Percentiles rank a stretch among this genome's conserved stretches.
These are phyloP conservation scores for Rhorus exstirpatorius DNA, from an alignment of 2,888 invertebrate genomes.

Conservation along the genomic window DNA sequence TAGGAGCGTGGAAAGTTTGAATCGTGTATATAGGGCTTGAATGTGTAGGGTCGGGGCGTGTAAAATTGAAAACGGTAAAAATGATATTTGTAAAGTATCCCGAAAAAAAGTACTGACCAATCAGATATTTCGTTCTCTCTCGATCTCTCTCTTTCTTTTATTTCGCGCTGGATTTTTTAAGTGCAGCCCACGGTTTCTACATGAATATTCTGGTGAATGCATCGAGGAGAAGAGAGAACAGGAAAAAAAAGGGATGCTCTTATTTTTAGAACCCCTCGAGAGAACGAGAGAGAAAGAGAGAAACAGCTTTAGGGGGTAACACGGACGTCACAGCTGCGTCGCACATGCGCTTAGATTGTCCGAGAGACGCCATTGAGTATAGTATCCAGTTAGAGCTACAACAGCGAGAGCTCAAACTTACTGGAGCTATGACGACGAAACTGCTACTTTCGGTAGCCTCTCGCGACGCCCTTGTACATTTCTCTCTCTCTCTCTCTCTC, in stretches of 20 bases:
- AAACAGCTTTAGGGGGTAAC: constrained; percentile 63
- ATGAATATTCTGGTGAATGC: constrained; percentile 40
- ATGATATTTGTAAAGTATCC: no score
- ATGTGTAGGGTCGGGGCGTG: no score
- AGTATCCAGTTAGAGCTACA: constrained; percentile 72
- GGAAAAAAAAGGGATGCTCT: constrained; percentile 67
- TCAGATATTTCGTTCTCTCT: neutral
- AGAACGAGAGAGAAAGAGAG: constrained; percentile 35
- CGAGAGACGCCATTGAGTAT: constrained; percentile 77
- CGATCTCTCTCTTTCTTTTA: neutral
- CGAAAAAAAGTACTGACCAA: neutral
- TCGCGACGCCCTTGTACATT: constrained; percentile 49
- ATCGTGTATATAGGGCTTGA: no score
- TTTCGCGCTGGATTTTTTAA: constrained; percentile 42
- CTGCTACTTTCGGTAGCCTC: constrained; percentile 50
- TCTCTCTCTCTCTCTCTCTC: constrained; percentile 25
- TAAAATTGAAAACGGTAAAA: no score
- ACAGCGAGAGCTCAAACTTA: constrained; percentile 22
- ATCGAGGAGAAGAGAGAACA: constrained; percentile 33
- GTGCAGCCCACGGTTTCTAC: constrained; percentile 43
- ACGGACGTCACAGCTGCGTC: constrained; percentile 79
- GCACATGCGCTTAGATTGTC: constrained; percentile 79
- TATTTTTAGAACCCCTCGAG: constrained; percentile 81
- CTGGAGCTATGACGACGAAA: constrained; percentile 51
- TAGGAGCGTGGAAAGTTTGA: no score